Percentiles rank a stretch among this genome's conserved stretches.
phyloP scores from a whole-genome alignment of 2,113 vertebrate genomes.

The Ailurus styani region DNA sequence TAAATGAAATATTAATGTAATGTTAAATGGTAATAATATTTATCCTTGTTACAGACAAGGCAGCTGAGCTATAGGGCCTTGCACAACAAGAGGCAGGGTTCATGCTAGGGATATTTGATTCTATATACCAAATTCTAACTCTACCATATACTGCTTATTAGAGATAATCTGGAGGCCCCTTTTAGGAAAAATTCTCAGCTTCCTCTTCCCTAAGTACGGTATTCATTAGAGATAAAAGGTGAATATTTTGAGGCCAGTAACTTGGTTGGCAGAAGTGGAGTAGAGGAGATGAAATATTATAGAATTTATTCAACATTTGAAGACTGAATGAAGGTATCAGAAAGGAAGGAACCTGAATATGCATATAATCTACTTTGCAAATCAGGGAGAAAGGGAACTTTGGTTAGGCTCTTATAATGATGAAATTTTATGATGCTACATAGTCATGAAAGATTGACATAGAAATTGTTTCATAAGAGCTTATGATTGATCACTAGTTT shows the following conservation, averaged over 20 bases:
- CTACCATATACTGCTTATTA: not conserved
- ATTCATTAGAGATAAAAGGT: not conserved
- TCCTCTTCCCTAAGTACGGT: not conserved
- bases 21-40: not conserved
- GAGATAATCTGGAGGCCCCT: not conserved
- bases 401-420: not conserved
- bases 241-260: slow-evolving; percentile 3
- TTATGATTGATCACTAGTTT: not conserved
- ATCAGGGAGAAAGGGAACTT: not conserved
- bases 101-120: not conserved
- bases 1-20: slow-evolving; percentile 28
- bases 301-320: slow-evolving; percentile 9
- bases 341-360: slow-evolving; percentile 9
- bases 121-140: not conserved
- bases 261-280: not conserved
- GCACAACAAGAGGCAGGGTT: not conserved
- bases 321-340: not conserved
- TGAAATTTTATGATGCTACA: not conserved
- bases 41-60: not conserved
- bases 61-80: not conserved
- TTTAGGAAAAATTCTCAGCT: not conserved
- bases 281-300: not conserved
- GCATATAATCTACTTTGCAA: not conserved
- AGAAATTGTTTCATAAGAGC: not conserved
- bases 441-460: not conserved